These are phyloP conservation scores for Lophotis ruficrista DNA, from an alignment of 2,113 vertebrate species.

Conservation along the genomic window DNA sequence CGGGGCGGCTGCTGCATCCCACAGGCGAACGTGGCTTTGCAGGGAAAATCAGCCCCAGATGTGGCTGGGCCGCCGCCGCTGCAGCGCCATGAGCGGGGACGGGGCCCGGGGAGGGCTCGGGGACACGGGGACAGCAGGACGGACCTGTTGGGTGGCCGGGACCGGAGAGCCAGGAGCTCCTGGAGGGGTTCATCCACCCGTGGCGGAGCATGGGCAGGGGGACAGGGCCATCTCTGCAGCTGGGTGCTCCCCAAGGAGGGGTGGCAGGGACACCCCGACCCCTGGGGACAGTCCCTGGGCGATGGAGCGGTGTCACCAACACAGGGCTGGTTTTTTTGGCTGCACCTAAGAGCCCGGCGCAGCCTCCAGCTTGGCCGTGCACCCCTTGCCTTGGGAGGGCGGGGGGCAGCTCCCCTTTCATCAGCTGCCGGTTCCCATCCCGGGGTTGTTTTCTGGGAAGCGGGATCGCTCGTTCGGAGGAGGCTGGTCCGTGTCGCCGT, in stretches of 20 bases:
- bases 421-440: not conserved
- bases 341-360: rapidly evolving
- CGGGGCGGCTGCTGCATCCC: not conserved
- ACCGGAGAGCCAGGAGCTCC: not conserved
- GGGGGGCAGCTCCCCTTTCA: not conserved
- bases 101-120: not conserved
- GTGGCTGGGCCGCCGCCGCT: not conserved
- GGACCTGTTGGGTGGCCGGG: rapidly evolving
- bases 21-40: not conserved
- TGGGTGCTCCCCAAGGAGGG: not conserved
- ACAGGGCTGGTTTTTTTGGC: not conserved
- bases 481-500: not conserved
- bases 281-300: not conserved
- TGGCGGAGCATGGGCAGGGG: rapidly evolving
- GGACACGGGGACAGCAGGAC: not conserved
- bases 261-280: not conserved
- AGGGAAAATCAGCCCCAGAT: slow-evolving; percentile 15
- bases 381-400: too few species aligned
- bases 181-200: not conserved
- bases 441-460: not conserved
- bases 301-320: not conserved
- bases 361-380: not conserved
- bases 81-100: rapidly evolving
- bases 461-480: rapidly evolving
- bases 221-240: not conserved